Base-by-base conservation (phyloP, 2,113 vertebrate genomes). In the Boulengeromyrus knoepffleri region DNA sequence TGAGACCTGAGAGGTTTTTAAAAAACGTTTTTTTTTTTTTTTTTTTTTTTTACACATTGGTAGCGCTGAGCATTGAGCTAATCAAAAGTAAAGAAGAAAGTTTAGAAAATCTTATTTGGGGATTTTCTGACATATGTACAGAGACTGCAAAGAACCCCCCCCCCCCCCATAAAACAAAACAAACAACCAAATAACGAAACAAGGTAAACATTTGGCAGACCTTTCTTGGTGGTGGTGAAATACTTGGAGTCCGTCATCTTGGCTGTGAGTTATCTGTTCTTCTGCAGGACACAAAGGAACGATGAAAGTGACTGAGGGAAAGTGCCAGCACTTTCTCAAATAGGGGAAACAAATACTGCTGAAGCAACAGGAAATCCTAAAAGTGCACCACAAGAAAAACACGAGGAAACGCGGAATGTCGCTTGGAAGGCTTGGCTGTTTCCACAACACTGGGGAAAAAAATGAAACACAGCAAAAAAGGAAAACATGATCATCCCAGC, bases 161-260 rank as follows among this genome's bases (percentile, higher is more conserved):
- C 39, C 45, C 5, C 19, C 77, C 39, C 45, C 5, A 9, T 19
- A 3, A 45, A 39, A 42, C 21, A 39, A 88, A 88, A 10, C 27
- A 6, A 49, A 39, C 36, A n/a, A 66, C 19, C 17, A 19, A n/a
- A 2, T 3, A 17, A 42, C 2, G n/a, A 45, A 19, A 36, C 27
- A 15, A 42, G 15, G 74, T 8, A 27, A 84, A 80, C 52, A 21
- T 27, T 36, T 24, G 31, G 87, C 92, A 94, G 92, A 99, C 98
- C 99, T 99, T 99, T 99, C 94, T 99, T 99, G 36, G 98, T 99
- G 46, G 99, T 99, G 92, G 99, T 99, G 95, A 99, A 99, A 92
- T 99, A 99, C 94, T 99, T 99, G 0, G 99, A 99, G 96, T 99
- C 99, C 0, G 98, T 97, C 99, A 99, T 99, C 93, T 97, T 97